phyloP scores from a whole-genome alignment of 92 coral and sea anemone species.

The Epizoanthus scotinus region DNA sequence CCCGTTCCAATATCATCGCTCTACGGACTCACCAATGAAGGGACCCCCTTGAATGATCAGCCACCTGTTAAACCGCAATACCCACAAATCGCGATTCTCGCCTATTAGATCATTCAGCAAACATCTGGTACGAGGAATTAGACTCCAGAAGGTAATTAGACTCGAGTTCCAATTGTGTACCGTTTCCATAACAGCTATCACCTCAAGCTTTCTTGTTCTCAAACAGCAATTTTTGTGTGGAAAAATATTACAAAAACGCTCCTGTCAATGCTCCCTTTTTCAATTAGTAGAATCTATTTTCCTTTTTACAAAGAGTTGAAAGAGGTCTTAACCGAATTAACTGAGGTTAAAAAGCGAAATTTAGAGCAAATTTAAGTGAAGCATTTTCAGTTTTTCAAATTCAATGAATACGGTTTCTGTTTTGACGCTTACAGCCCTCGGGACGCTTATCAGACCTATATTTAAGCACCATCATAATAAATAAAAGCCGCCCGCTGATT shows the following conservation, averaged over 20 bases:
- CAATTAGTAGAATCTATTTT: neutral
- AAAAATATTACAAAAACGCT: neutral
- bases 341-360: neutral
- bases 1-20: neutral
- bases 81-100: neutral
- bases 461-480: constrained; percentile 29
- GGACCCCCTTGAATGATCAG: neutral
- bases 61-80: constrained; percentile 41
- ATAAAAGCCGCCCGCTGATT: constrained; percentile 10
- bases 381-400: neutral
- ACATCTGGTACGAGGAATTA: constrained; percentile 23
- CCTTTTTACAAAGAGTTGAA: neutral
- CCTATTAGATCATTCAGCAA: constrained; percentile 27
- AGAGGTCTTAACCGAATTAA: too few relatives aligned
- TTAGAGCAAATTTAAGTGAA: neutral
- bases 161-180: constrained; percentile 8
- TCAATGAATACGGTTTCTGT: neutral
- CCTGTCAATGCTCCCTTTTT: neutral
- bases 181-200: constrained; percentile 10
- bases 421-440: neutral
- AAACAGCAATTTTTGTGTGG: constrained; percentile 27
- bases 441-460: constrained; percentile 38
- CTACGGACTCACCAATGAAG: neutral
- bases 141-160: constrained; percentile 24
- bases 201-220: constrained; percentile 1